Conservation (phyloP, 1,140 invertebrate species). For the Diorhabda sublineata region DNA sequence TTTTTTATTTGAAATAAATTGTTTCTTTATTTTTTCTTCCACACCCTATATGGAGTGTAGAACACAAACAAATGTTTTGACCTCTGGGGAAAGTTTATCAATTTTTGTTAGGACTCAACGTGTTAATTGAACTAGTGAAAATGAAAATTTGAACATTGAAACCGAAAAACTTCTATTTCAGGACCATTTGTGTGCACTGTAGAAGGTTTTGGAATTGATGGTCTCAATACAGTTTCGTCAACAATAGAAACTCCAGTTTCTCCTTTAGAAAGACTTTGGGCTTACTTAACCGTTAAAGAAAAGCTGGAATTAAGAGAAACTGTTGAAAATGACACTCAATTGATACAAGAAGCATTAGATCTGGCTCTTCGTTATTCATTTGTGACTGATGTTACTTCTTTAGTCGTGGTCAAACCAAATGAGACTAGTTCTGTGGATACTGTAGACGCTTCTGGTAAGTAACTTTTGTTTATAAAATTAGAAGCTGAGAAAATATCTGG, state of each 20-base stretch:
- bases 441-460: slow-evolving; percentile 12
- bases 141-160: too few species aligned
- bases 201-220: slow-evolving; percentile 24
- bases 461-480: not conserved
- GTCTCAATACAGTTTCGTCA: slow-evolving; percentile 29
- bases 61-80: too few species aligned
- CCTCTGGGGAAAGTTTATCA: too few species aligned
- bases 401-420: slow-evolving; percentile 65
- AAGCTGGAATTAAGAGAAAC: slow-evolving; percentile 52
- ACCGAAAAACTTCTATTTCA: not conserved
- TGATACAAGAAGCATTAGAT: slow-evolving; percentile 45
- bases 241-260: slow-evolving; percentile 10
- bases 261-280: slow-evolving; percentile 60
- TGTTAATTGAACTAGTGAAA: too few species aligned
- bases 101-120: too few species aligned
- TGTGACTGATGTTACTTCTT: slow-evolving; percentile 63
- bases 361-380: slow-evolving; percentile 59
- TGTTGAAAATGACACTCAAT: slow-evolving; percentile 25
- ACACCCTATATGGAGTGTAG: too few species aligned
- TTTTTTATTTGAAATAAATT: too few species aligned
- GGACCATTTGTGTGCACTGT: not conserved
- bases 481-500: too few species aligned
- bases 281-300: slow-evolving; percentile 63
- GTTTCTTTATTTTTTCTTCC: too few species aligned
- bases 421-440: slow-evolving; percentile 16